These are phyloP conservation scores for Gastrophryne carolinensis DNA, from an alignment of 2,797 vertebrate genomes.

Conservation along the genomic window DNA sequence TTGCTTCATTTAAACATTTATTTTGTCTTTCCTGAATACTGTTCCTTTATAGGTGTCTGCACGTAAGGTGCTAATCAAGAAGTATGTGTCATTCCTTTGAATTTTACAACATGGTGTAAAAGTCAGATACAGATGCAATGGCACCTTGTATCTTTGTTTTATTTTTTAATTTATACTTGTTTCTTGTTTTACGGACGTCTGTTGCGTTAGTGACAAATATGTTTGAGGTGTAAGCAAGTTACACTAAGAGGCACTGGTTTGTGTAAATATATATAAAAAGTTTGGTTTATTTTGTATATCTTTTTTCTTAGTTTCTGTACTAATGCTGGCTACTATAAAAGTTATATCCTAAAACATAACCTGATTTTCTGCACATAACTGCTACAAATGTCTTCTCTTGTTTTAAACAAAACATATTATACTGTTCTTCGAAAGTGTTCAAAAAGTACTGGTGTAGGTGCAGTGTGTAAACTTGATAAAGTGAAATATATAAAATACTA, in stretches of 20 bases:
- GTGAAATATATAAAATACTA: constrained; percentile 91
- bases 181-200: constrained; percentile 73
- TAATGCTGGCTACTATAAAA: constrained; percentile 84
- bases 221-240: constrained; percentile 66
- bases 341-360: constrained; percentile 70
- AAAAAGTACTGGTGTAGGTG: constrained; percentile 90
- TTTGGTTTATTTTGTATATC: constrained; percentile 79
- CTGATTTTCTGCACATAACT: constrained; percentile 67
- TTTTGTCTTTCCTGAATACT: not conserved
- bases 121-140: constrained; percentile 67
- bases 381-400: constrained; percentile 79
- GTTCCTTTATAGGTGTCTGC: constrained; percentile 55
- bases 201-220: constrained; percentile 65
- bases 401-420: constrained; percentile 76
- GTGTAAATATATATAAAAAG: constrained; percentile 78
- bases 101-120: constrained; percentile 55
- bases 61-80: constrained; percentile 64
- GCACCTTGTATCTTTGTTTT: constrained; percentile 66
- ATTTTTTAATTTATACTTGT: constrained; percentile 76
- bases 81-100: constrained; percentile 54
- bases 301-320: constrained; percentile 80
- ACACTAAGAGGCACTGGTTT: constrained; percentile 83
- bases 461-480: constrained; percentile 90
- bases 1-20: not conserved
- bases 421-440: constrained; percentile 80